These are phyloP conservation scores for Zele albiditarsus DNA, from an alignment of 2,888 invertebrate genomes.

Conservation along the genomic window DNA sequence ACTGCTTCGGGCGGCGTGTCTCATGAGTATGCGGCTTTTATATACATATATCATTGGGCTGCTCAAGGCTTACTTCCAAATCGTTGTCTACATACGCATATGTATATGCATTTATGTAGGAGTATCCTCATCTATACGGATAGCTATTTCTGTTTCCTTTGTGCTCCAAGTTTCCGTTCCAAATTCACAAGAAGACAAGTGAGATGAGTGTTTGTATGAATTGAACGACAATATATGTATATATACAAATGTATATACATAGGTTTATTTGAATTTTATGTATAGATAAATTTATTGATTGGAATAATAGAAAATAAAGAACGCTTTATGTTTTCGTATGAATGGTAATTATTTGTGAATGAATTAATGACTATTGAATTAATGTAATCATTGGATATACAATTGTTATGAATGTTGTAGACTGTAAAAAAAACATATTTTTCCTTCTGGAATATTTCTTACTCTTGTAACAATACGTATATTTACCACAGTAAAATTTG, in stretches of 20 bases:
- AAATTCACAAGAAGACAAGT: slow-evolving; percentile 13
- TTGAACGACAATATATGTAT: not conserved
- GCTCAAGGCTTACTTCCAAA: slow-evolving; percentile 19
- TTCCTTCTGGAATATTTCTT: too few relatives aligned
- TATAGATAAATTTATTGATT: not conserved
- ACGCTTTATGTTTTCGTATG: not conserved
- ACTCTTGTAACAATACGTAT: too few relatives aligned
- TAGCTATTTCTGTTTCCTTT: not conserved
- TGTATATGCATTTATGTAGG: not conserved
- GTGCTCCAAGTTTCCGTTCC: slow-evolving; percentile 4
- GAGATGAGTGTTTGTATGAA: not conserved
- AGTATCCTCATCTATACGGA: not conserved
- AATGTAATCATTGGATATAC: not conserved
- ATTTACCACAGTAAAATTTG: too few relatives aligned
- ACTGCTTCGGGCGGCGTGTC: slow-evolving; percentile 30
- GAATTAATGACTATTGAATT: not conserved
- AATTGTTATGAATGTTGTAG: not conserved
- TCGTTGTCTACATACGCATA: not conserved
- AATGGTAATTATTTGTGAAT: not conserved
- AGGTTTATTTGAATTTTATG: not conserved
- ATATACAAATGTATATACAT: not conserved
- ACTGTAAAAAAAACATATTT: too few relatives aligned
- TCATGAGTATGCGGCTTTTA: slow-evolving; percentile 25
- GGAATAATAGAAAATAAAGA: not conserved
- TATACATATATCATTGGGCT: not conserved